Evolutionary conservation across 2,888 invertebrate genomes (phyloP).

Genomic region (Yponomeuta evonymella): DNA sequence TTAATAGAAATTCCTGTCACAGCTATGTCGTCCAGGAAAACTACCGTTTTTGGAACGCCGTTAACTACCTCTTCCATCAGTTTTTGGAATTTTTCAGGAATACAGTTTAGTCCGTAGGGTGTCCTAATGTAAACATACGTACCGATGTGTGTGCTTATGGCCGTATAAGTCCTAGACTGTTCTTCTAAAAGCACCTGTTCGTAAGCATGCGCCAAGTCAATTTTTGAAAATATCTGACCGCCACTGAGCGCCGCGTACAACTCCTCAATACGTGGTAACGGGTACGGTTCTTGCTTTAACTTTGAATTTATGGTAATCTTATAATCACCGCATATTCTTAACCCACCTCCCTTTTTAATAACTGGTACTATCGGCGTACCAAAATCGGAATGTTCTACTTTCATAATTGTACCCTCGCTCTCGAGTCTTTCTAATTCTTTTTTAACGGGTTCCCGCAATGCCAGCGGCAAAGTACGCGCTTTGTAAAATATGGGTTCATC

Average conservation of each 20-base stretch:
- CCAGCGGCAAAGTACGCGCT: neutral
- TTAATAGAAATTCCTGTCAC: too few relatives aligned
- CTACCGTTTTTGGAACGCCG: neutral
- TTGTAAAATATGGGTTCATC: too few relatives aligned
- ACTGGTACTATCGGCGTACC: conserved; percentile 28
- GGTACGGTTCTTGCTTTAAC: conserved; percentile 17
- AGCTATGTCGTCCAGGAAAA: too few relatives aligned
- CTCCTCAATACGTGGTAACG: conserved; percentile 16
- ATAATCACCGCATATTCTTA: conserved; percentile 23
- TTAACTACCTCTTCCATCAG: conserved; percentile 12
- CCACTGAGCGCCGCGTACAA: conserved; percentile 27
- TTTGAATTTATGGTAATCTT: conserved; percentile 27
- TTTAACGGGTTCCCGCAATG: conserved; percentile 6
- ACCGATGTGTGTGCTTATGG: neutral
- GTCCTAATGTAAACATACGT: conserved; percentile 13
- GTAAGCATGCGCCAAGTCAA: conserved; percentile 28
- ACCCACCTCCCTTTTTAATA: conserved; percentile 18
- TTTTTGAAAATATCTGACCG: conserved; percentile 28
- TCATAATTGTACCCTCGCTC: conserved; percentile 20
- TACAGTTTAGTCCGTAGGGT: conserved; percentile 15
- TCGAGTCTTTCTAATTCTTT: conserved; percentile 17
- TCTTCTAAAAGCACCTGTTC: conserved; percentile 24
- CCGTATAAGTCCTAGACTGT: conserved; percentile 24
- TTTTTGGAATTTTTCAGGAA: conserved; percentile 17
- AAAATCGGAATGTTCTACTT: conserved; percentile 22